Base-by-base conservation (phyloP, 2,888 invertebrate genomes). In the Temnothorax ravouxi region DNA sequence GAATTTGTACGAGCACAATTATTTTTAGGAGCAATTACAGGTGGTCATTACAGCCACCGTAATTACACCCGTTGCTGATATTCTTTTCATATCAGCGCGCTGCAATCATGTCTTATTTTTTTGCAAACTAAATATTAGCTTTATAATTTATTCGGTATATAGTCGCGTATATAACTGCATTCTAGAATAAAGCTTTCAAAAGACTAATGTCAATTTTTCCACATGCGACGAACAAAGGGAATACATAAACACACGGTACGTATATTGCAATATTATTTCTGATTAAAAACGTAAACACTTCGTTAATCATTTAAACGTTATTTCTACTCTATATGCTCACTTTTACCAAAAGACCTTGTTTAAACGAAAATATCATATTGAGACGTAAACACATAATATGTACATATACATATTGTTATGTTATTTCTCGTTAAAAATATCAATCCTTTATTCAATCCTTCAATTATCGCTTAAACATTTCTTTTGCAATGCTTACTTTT, bases 81-180 rank as follows among this genome's bases (percentile, higher is more conserved):
- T 76, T 52, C n/a, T 41, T 52, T 38, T 76, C 52, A 47, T 41
- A 66, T 62, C 75, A 75, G 13, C 21, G 25, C 25, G 38, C 47
- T 47, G 15, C 21, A 34, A 47, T 64, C 25, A 41, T 41, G 52
- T 13, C 2, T 29, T 38, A 38, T 38, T 34, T 74, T 66, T 29
- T 41, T 13, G 3, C 38, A 25, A 13, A 0, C 25, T 66, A 76
- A 76, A 76, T 66, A 76, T 76, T 66, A 52, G 25, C 25, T 76
- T 76, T 52, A 67, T 29, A 8, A 6, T 21, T 76, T 67, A 54
- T 67, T 66, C 25, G 25, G 9, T 50, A 18, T 50, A 18, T 18
- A 18, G 18, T 8, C 34, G 18, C 15, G 15, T 41, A 5, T 38
- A 66, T 38, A 66, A 13, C 47, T 21, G 29, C 29, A n/a, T 9